Base-by-base conservation (phyloP, 2,797 vertebrate genomes). In the Coilia nasus region DNA sequence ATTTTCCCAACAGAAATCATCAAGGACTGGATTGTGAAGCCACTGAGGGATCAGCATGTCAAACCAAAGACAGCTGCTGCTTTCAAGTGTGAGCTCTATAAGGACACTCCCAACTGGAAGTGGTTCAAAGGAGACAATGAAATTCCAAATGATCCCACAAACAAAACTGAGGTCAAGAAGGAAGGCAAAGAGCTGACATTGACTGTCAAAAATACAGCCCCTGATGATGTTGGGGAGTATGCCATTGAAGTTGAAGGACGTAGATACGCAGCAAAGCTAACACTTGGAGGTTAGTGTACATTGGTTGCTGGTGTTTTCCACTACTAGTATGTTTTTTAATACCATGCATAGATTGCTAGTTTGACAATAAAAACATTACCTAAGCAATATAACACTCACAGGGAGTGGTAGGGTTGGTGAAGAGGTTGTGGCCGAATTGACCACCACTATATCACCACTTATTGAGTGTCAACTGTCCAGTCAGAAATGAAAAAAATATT, bases 1-100 rank as follows among this genome's bases (percentile, higher is more conserved):
- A 6, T 82, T 4, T 81, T 9, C 86, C 80, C 31, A 44, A 83
- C 94, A 99, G 98, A 99, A 94, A 89, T 99, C 78, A 95, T 99
- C 89, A 97, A 97, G 91, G 98, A 99, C 50, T 99, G 98, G 98
- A 94, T 99, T 64, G 97, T 97, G 87, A 99, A 96, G 88, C 98
- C 98, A 17, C 95, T 99, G 88, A 96, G 96, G 89, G 97, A 99
- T 88, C 98, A 99, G 90, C 98, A 99, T 46, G 98, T 99, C 82
- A 99, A 99, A 91, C 98, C 98, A 12, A 99, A 99, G 89, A 94
- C 95, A 62, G 90, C 93, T 0, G 98, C 98, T 81, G 94, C 94
- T 2, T 99, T 99, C 87, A 93, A 95, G 84, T 97, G 98, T 80
- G 95, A 97, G 84, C 95, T 99, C 81, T 97, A 96, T 88, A 99